Evolutionary conservation across 2,113 vertebrate species (phyloP).

Genomic region (Bos taurus): DNA sequence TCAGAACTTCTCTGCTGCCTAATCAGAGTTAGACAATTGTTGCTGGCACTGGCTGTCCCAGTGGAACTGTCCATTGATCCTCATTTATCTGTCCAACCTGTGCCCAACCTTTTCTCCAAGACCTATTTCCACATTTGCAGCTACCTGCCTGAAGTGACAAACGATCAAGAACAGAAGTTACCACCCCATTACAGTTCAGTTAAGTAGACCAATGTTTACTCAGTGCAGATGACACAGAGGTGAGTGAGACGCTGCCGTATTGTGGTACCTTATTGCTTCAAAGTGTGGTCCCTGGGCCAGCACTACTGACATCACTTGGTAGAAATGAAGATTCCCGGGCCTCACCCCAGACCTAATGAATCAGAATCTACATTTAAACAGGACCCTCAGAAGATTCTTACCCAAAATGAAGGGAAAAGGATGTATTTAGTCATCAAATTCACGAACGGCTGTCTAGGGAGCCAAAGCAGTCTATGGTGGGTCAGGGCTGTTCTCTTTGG

Average conservation of each 20-base stretch:
- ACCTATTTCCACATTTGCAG: neutral
- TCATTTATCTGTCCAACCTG: neutral
- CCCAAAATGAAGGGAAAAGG: neutral
- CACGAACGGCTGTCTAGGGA: neutral
- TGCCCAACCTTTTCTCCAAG: neutral
- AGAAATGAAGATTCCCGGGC: neutral
- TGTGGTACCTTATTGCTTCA: neutral
- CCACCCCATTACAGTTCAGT: neutral
- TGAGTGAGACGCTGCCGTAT: neutral
- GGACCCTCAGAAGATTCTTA: neutral
- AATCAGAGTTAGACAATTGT: fast-evolving
- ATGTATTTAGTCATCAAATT: neutral
- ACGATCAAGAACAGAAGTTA: neutral
- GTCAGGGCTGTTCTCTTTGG: neutral
- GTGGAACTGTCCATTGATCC: fast-evolving
- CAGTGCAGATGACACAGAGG: no score
- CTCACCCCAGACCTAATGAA: neutral
- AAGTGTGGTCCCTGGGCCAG: neutral
- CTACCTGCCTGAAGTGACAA: no score
- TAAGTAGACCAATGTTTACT: neutral
- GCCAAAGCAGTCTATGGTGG: no score
- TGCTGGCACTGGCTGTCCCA: neutral
- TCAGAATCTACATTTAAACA: neutral
- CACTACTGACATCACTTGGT: no score
- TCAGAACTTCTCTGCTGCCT: neutral